These are phyloP conservation scores for Plecotus auritus DNA, from an alignment of 2,113 vertebrate genomes.

Conservation along the genomic window DNA sequence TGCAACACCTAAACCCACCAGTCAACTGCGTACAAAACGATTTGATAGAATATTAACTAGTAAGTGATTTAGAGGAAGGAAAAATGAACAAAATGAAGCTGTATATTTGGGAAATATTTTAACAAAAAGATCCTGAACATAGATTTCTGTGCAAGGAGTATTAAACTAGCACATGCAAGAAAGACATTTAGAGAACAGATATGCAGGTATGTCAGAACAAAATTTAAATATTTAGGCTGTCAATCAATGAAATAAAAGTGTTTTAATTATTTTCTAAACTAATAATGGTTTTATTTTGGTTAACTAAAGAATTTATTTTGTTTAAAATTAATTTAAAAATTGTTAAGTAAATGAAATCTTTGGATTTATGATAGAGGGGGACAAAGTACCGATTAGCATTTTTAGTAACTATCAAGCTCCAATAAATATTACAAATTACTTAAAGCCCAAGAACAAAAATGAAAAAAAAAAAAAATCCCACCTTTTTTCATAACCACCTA, in stretches of 20 bases:
- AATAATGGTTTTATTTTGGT: background rate
- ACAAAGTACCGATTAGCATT: too few species aligned
- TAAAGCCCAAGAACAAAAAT: too few species aligned
- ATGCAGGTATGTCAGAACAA: background rate
- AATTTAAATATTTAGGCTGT: background rate
- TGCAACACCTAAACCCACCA: conserved; percentile 98
- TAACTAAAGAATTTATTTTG: background rate
- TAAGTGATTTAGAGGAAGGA: background rate
- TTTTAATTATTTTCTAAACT: background rate
- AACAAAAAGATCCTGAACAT: background rate
- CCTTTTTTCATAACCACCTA: too few species aligned
- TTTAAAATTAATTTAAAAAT: too few species aligned
- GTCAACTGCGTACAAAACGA: conserved; percentile 91
- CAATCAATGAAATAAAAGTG: too few species aligned
- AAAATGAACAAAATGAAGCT: background rate
- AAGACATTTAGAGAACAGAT: background rate
- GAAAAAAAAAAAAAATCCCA: too few species aligned
- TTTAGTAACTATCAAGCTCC: too few species aligned
- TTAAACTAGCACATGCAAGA: background rate
- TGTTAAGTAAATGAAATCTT: too few species aligned
- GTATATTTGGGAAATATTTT: conserved; percentile 25
- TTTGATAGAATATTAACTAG: conserved; percentile 27
- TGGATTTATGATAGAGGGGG: too few species aligned
- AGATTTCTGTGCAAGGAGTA: background rate
- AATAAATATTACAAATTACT: too few species aligned